Percentiles rank a stretch among this genome's conserved stretches.
These are phyloP conservation scores for Brachyistius frenatus DNA, from an alignment of 2,113 vertebrate species.

Conservation along the genomic window DNA sequence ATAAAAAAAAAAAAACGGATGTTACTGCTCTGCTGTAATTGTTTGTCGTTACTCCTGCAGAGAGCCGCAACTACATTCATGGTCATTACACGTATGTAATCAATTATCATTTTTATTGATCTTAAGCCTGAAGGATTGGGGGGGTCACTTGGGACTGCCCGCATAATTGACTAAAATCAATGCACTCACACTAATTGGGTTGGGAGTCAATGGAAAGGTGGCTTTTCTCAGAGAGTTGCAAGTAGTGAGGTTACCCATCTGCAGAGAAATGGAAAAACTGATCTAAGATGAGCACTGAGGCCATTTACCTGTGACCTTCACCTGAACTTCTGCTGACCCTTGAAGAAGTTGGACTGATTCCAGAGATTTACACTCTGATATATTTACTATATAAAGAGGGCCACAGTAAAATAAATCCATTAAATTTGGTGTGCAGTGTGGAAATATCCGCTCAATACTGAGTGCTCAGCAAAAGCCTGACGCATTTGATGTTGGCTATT, in stretches of 20 bases:
- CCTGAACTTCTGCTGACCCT: constrained; percentile 13
- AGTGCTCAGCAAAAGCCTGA: constrained; percentile 17
- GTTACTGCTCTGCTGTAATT: constrained; percentile 3
- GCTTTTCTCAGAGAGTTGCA: constrained; percentile 2
- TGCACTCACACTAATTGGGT: constrained; percentile 67
- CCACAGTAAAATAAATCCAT: constrained; percentile 6
- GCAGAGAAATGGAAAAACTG: constrained; percentile 10
- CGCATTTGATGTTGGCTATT: constrained; percentile 1
- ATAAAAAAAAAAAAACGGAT: neutral
- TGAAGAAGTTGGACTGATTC: neutral
- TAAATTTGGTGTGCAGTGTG: neutral
- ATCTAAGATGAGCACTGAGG: neutral
- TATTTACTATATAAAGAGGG: neutral
- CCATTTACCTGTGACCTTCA: constrained; percentile 40
- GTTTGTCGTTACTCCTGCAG: constrained; percentile 26
- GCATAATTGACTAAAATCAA: constrained; percentile 53
- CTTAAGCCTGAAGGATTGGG: constrained; percentile 39
- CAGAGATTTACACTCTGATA: neutral
- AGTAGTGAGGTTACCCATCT: constrained; percentile 35
- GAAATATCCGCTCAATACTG: constrained; percentile 34
- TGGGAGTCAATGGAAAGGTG: constrained; percentile 32
- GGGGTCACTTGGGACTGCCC: constrained; percentile 28
- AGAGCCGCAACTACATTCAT: constrained; percentile 44
- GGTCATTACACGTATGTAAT: constrained; percentile 54
- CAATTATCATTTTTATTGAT: constrained; percentile 72